These are phyloP conservation scores for Gila orcuttii DNA, from an alignment of 2,113 vertebrate species.

Conservation along the genomic window DNA sequence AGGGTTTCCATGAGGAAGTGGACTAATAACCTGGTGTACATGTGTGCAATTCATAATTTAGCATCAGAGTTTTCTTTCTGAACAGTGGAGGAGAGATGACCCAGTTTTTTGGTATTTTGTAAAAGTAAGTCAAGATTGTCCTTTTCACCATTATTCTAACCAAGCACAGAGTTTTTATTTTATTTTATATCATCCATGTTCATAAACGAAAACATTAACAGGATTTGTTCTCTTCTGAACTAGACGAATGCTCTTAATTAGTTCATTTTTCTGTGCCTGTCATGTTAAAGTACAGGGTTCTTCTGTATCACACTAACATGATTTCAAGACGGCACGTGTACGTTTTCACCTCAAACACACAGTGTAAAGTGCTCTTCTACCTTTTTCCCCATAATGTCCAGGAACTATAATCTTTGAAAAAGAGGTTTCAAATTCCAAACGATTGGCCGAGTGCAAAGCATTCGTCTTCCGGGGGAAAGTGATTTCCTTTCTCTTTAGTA, in stretches of 20 bases:
- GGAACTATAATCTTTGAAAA: slow-evolving; percentile 14
- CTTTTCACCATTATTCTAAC: slow-evolving; percentile 33
- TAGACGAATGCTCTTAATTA: not conserved
- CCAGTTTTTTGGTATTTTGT: slow-evolving; percentile 25
- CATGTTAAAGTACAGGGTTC: not conserved
- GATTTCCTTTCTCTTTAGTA: slow-evolving; percentile 35
- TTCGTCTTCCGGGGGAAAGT: slow-evolving; percentile 1
- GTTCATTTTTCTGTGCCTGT: slow-evolving; percentile 3
- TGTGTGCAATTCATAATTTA: slow-evolving; percentile 49
- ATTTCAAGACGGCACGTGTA: not conserved
- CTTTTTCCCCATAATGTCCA: not conserved
- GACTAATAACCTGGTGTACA: slow-evolving; percentile 30
- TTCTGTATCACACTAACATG: not conserved
- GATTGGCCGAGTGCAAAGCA: not conserved
- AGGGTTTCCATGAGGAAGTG: slow-evolving; percentile 20
- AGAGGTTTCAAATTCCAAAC: slow-evolving; percentile 32
- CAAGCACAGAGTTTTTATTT: not conserved
- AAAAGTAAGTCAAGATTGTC: slow-evolving; percentile 40
- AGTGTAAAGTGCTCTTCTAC: not conserved
- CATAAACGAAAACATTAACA: not conserved
- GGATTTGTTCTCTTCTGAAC: not conserved
- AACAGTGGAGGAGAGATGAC: slow-evolving; percentile 31
- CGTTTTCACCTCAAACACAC: not conserved
- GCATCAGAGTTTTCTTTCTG: not conserved
- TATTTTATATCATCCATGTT: not conserved